A percentile compares a stretch with the other conserved stretches of the same genome.
phyloP scores from a whole-genome alignment of 2,797 vertebrate species.

The Dromococcyx pavoninus region DNA sequence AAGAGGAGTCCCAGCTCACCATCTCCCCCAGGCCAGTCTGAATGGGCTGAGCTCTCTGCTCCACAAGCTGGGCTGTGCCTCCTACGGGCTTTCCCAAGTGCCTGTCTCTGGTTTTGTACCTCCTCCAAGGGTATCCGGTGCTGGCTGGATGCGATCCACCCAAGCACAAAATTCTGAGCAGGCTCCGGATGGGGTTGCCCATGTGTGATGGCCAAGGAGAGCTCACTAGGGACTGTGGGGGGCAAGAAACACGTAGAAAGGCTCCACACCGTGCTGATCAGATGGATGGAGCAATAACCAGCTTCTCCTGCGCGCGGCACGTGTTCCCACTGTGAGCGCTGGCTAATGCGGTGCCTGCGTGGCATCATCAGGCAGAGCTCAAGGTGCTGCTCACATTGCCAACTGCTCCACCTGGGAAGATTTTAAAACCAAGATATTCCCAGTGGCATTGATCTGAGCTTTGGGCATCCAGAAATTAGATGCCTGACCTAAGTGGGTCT shows the following conservation, averaged over 20 bases:
- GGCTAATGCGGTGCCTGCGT: rapidly evolving
- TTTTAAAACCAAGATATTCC: neutral
- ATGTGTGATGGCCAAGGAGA: neutral
- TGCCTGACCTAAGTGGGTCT: neutral
- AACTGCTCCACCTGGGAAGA: neutral
- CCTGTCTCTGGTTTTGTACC: neutral
- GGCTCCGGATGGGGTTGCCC: neutral
- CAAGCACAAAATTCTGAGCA: neutral
- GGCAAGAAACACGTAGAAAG: neutral
- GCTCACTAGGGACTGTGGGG: neutral
- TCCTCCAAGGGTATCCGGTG: neutral
- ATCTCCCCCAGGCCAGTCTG: neutral
- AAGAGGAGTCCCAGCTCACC: neutral
- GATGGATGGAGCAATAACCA: neutral
- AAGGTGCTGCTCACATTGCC: rapidly evolving
- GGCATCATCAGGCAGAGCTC: neutral
- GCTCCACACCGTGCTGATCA: rapidly evolving
- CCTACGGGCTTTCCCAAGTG: neutral
- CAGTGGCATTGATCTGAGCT: neutral
- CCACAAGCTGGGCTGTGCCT: no score
- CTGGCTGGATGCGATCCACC: neutral
- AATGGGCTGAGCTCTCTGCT: neutral
- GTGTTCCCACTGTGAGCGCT: no score
- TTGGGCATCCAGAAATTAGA: neutral
- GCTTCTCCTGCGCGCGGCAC: rapidly evolving